These are phyloP conservation scores for Drosophila formosana DNA, from an alignment of 2,888 invertebrate genomes.

Conservation along the genomic window DNA sequence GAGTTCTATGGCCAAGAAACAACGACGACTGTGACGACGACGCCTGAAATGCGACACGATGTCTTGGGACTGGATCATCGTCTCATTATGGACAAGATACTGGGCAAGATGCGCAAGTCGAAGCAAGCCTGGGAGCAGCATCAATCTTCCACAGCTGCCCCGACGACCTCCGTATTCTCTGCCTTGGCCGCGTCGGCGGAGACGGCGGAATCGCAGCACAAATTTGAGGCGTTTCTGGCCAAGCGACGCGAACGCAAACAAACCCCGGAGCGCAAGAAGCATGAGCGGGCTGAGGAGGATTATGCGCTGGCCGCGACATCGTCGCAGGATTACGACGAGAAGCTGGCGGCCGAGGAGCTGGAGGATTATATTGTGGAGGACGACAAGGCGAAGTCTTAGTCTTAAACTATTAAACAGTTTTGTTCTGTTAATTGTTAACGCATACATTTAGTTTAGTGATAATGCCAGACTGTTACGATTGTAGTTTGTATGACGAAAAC, in stretches of 20 bases:
- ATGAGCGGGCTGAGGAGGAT: conserved; percentile 37
- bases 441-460: not conserved
- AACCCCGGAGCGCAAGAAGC: conserved; percentile 70
- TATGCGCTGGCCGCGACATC: not conserved
- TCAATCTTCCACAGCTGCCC: conserved; percentile 18
- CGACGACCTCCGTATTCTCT: not conserved
- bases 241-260: conserved; percentile 63
- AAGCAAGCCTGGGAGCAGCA: conserved; percentile 86
- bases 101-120: conserved; percentile 86
- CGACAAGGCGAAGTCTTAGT: conserved; percentile 20
- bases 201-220: conserved; percentile 19
- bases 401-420: not conserved
- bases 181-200: conserved; percentile 33
- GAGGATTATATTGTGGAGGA: conserved; percentile 76
- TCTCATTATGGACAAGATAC: conserved; percentile 87
- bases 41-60: conserved; percentile 90
- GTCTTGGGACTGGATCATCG: conserved; percentile 90
- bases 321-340: conserved; percentile 30
- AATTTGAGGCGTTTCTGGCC: conserved; percentile 69
- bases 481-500: not conserved
- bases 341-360: conserved; percentile 43
- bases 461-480: not conserved
- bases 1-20: conserved; percentile 58
- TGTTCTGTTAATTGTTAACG: conserved; percentile 8
- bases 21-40: conserved; percentile 31